phyloP scores from a whole-genome alignment of 2,797 vertebrate species.

The Chlorospingus flavigularis region DNA sequence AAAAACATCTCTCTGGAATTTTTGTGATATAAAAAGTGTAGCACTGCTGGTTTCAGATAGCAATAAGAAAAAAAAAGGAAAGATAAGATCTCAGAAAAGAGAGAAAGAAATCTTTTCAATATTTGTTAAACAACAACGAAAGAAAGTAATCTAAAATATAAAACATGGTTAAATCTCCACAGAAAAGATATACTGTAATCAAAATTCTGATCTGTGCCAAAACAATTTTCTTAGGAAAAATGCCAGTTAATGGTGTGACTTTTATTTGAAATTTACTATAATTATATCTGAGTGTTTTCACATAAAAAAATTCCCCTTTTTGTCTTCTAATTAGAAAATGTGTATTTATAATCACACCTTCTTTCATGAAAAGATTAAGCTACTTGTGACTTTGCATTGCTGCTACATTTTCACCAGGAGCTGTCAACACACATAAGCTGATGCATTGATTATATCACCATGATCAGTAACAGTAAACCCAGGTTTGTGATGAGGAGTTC shows the following conservation, averaged over 20 bases:
- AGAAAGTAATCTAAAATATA: rapidly evolving
- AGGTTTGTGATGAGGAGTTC: not conserved
- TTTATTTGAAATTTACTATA: not conserved
- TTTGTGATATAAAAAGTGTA: not conserved
- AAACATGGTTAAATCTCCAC: not conserved
- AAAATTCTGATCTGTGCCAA: not conserved
- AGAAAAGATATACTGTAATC: not conserved
- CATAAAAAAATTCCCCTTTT: not conserved
- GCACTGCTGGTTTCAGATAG: not conserved
- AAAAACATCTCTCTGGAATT: not conserved
- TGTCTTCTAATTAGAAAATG: not conserved
- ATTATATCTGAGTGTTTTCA: not conserved
- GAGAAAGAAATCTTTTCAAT: not conserved
- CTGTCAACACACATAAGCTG: not conserved
- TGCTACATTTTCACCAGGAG: not conserved
- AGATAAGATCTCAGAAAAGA: not conserved
- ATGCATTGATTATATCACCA: not conserved
- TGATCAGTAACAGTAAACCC: not conserved
- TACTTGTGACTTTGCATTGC: not conserved
- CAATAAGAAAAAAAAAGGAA: not conserved
- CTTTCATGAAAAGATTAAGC: not conserved
- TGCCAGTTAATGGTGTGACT: not conserved
- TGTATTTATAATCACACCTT: not conserved
- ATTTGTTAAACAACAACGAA: not conserved
- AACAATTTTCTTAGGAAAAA: not conserved